Evolutionary conservation across 2,797 vertebrate genomes (phyloP).

Genomic region (Meriones psammophilus): DNA sequence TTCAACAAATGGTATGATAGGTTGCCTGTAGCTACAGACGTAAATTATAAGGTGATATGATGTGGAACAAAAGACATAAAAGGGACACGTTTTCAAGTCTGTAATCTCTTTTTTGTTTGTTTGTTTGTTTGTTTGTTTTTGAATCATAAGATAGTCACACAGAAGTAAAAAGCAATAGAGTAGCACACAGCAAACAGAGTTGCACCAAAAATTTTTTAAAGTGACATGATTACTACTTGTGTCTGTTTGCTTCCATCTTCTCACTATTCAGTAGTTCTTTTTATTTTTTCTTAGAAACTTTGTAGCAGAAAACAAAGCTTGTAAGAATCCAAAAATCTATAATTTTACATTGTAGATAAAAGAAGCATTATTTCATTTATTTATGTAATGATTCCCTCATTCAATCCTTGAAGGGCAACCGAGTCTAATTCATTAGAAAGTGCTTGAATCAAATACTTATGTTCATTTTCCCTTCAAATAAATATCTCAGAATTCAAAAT

Average conservation of each 20-base stretch:
- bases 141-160: neutral
- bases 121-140: neutral
- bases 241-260: neutral
- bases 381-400: neutral
- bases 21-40: neutral
- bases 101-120: neutral
- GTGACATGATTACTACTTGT: neutral
- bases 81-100: neutral
- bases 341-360: neutral
- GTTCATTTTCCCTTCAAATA: neutral
- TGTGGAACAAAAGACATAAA: neutral
- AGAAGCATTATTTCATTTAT: conserved; percentile 27
- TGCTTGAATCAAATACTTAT: conserved; percentile 37
- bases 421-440: neutral
- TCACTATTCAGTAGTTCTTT: neutral
- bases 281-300: neutral
- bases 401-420: conserved; percentile 16
- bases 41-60: neutral
- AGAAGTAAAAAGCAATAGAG: conserved; percentile 7
- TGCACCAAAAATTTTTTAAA: neutral
- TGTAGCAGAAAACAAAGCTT: neutral
- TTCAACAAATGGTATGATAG: neutral
- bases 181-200: neutral
- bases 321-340: conserved; percentile 28
- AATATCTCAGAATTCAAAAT: conserved; percentile 50